Conservation (phyloP, 2,888 invertebrate species). For the Phalangium opilio region DNA sequence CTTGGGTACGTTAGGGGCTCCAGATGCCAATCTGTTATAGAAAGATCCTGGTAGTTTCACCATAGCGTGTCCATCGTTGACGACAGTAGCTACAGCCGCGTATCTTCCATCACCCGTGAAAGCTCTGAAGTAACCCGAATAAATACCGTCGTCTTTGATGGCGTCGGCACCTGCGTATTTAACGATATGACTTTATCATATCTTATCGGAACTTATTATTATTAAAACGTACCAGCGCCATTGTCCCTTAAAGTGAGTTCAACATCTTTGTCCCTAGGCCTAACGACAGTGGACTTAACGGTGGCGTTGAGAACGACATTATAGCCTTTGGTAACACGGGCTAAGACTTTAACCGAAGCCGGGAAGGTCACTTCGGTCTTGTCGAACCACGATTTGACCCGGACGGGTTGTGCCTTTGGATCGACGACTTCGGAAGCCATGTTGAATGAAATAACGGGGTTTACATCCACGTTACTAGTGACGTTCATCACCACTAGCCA, state of each 20-base stretch:
- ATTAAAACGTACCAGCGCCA: slow-evolving; percentile 22
- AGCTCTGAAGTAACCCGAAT: slow-evolving; percentile 26
- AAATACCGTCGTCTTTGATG: slow-evolving; percentile 28
- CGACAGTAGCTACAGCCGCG: slow-evolving; percentile 24
- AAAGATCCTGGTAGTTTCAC: too few species aligned
- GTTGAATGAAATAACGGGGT: slow-evolving; percentile 24
- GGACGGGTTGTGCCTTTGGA: slow-evolving; percentile 32
- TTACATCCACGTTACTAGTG: too few species aligned
- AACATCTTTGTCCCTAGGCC: slow-evolving; percentile 19
- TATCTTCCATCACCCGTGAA: slow-evolving; percentile 26
- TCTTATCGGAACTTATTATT: too few species aligned
- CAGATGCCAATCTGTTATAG: too few species aligned
- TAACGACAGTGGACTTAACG: slow-evolving; percentile 21
- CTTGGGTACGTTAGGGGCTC: too few species aligned
- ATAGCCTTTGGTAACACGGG: slow-evolving; percentile 22
- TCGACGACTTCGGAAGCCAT: slow-evolving; percentile 41
- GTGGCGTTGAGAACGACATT: slow-evolving; percentile 20
- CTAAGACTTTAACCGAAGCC: slow-evolving; percentile 20
- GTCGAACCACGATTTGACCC: slow-evolving; percentile 35
- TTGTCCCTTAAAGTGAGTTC: slow-evolving; percentile 21
- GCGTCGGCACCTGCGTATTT: slow-evolving; percentile 28
- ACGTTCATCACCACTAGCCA: too few species aligned
- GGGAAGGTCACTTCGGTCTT: slow-evolving; percentile 21
- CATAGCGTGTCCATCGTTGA: slow-evolving; percentile 20
- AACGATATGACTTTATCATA: too few species aligned